These are phyloP conservation scores for Mactromeris polynyma DNA, from an alignment of 2,888 invertebrate genomes.

Conservation along the genomic window DNA sequence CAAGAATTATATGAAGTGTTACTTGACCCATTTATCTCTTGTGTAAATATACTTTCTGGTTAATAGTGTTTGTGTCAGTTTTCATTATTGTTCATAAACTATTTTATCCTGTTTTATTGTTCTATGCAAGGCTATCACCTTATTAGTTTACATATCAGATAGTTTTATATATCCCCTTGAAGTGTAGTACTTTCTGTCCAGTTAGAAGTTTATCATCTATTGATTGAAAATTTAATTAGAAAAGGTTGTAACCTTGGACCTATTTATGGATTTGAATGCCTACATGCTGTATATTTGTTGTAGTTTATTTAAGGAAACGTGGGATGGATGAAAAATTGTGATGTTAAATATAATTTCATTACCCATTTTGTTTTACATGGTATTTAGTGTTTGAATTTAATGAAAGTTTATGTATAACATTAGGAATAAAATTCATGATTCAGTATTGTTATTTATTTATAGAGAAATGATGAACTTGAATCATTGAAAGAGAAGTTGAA, in stretches of 20 bases:
- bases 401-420: not conserved
- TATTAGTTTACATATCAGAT: not conserved
- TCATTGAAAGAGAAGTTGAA: conserved; percentile 53
- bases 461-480: conserved; percentile 61
- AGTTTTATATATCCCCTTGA: not conserved
- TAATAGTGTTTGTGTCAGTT: not conserved
- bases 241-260: not conserved
- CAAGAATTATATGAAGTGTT: conserved; percentile 46
- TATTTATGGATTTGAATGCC: not conserved
- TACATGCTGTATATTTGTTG: not conserved
- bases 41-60: not conserved
- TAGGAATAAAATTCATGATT: not conserved
- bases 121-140: not conserved
- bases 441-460: conserved; percentile 22
- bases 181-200: not conserved
- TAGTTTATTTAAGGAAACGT: not conserved
- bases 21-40: not conserved
- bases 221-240: not conserved
- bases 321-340: not conserved
- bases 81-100: conserved; percentile 1
- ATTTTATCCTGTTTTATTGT: not conserved
- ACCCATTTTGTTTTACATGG: not conserved
- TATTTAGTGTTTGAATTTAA: not conserved
- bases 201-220: not conserved
- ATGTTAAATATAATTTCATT: not conserved